phyloP scores from a whole-genome alignment of 2,888 invertebrate species.

The Herminia tarsipennalis region DNA sequence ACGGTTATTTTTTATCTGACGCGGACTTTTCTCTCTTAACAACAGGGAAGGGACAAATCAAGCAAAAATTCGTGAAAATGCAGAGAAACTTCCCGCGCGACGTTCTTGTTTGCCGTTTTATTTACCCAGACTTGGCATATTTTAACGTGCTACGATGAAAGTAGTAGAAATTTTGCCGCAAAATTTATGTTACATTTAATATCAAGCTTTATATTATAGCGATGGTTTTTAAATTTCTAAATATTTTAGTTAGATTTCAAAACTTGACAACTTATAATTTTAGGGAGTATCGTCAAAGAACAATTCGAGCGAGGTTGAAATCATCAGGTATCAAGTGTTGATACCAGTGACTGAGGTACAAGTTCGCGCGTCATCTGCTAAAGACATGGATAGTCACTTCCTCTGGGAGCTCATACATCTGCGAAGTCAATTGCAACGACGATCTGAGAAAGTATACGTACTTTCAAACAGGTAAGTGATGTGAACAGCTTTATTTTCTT shows the following conservation, averaged over 20 bases:
- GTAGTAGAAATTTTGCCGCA: no score
- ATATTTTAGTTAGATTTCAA: neutral
- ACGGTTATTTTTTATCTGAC: no score
- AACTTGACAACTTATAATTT: slow-evolving; percentile 10
- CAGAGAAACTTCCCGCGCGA: no score
- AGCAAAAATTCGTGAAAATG: no score
- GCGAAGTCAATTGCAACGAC: slow-evolving; percentile 95
- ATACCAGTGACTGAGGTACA: slow-evolving; percentile 99
- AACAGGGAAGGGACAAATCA: no score
- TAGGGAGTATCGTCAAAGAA: slow-evolving; percentile 95
- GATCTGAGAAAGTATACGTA: slow-evolving; percentile 98
- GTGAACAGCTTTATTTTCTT: neutral
- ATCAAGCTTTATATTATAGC: neutral
- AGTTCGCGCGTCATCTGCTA: slow-evolving; percentile 96
- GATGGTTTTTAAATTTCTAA: neutral
- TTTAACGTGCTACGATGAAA: no score
- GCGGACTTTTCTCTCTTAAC: no score
- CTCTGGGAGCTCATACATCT: slow-evolving; percentile 98
- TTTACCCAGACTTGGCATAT: no score
- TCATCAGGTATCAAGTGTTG: slow-evolving; percentile 97
- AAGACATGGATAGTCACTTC: slow-evolving; percentile 98
- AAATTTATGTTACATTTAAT: no score
- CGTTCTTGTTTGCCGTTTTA: no score
- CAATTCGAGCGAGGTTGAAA: slow-evolving; percentile 96
- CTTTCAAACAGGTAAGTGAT: slow-evolving; percentile 94